Evolutionary conservation across 2,797 vertebrate genomes (phyloP).

Genomic region (Moxostoma hubbsi): DNA sequence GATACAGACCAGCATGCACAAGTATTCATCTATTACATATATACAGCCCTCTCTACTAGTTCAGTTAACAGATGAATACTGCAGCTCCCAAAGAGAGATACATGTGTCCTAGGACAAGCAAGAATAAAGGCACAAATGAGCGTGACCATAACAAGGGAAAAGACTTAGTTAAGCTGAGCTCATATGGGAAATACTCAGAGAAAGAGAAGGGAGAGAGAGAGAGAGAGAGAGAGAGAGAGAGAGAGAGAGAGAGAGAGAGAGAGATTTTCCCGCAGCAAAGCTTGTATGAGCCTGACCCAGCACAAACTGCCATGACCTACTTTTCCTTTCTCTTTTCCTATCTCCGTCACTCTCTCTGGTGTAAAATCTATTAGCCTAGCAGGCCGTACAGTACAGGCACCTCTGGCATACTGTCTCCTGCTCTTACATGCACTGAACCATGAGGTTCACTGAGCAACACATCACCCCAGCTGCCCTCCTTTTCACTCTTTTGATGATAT

Average conservation of each 20-base stretch:
- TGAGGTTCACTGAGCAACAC: slow-evolving; percentile 57
- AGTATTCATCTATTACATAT: background rate
- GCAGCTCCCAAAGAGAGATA: slow-evolving; percentile 3
- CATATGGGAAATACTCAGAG: slow-evolving; percentile 15
- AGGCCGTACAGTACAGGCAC: slow-evolving; percentile 34
- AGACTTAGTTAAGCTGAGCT: slow-evolving; percentile 7
- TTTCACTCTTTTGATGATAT: background rate
- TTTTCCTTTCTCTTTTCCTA: slow-evolving; percentile 66
- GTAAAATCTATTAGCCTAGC: slow-evolving; percentile 21
- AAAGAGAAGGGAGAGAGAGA: background rate
- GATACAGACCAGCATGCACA: background rate
- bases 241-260: slow-evolving; percentile 5
- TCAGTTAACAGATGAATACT: slow-evolving; percentile 6
- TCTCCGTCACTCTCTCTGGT: slow-evolving; percentile 14
- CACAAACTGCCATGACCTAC: slow-evolving; percentile 76
- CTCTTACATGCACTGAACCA: slow-evolving; percentile 50
- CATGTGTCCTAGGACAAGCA: background rate
- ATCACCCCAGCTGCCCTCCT: slow-evolving; percentile 21
- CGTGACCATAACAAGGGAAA: slow-evolving; percentile 12
- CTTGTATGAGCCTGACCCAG: slow-evolving; percentile 70
- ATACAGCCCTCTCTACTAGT: no score
- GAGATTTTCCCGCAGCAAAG: slow-evolving; percentile 59
- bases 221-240: background rate
- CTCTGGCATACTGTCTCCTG: slow-evolving; percentile 11
- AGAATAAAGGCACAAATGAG: slow-evolving; percentile 1